Percentiles rank a stretch among this genome's conserved stretches.
phyloP scores from a whole-genome alignment of 1,140 invertebrate genomes.

The Andrena cerasifolii region DNA sequence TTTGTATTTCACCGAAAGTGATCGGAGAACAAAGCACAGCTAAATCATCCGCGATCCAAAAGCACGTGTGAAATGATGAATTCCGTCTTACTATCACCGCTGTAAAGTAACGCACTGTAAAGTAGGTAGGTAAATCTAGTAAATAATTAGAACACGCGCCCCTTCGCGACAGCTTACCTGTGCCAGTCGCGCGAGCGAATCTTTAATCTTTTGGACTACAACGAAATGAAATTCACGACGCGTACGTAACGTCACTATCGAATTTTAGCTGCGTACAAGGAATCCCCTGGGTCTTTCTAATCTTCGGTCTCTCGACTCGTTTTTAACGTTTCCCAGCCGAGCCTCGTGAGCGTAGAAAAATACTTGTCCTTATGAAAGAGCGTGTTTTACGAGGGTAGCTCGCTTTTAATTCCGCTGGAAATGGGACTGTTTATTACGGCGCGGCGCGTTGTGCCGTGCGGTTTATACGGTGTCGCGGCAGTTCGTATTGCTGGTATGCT shows the following conservation, averaged over 20 bases:
- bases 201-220: background rate
- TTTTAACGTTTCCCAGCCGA: too few species aligned
- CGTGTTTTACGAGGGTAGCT: conserved; percentile 17
- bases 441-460: background rate
- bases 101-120: too few species aligned
- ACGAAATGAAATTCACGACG: background rate
- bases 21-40: background rate
- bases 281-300: too few species aligned
- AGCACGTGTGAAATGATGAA: conserved; percentile 19
- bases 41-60: background rate
- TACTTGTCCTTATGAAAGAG: conserved; percentile 20
- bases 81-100: conserved; percentile 8
- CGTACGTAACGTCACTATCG: background rate
- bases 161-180: conserved; percentile 5
- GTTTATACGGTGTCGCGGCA: too few species aligned
- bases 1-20: background rate
- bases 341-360: too few species aligned
- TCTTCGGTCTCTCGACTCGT: too few species aligned
- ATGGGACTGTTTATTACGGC: conserved; percentile 35
- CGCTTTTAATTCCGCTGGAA: conserved; percentile 41
- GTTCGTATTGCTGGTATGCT: too few species aligned
- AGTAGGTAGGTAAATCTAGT: conserved; percentile 32
- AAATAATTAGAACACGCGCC: conserved; percentile 14
- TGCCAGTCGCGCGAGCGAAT: background rate
- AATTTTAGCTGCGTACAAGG: too few species aligned